Evolutionary conservation across 2,888 invertebrate species (phyloP).

Genomic region (Caradrina kadenii): DNA sequence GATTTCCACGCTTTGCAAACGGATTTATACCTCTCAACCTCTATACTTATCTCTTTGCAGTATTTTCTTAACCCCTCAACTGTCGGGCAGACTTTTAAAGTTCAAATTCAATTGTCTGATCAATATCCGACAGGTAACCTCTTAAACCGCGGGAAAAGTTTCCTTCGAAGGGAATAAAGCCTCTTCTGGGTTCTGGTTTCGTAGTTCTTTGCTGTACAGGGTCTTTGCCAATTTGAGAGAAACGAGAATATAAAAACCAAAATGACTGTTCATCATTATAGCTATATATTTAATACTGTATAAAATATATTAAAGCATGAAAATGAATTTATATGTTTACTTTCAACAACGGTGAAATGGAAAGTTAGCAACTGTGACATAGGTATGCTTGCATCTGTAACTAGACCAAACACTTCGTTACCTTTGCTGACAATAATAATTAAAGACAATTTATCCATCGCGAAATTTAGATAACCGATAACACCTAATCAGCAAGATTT

Average conservation of each 20-base stretch:
- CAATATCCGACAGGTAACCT: too few species aligned
- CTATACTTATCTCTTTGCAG: conserved; percentile 16
- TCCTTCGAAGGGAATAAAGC: neutral
- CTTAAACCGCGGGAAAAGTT: neutral
- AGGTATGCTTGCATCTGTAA: neutral
- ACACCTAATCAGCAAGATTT: neutral
- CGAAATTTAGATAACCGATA: neutral
- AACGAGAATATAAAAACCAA: neutral
- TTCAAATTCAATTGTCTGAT: too few species aligned
- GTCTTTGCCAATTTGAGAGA: neutral
- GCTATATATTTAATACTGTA: too few species aligned
- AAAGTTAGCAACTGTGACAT: neutral
- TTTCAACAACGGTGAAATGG: neutral
- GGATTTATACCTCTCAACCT: conserved; percentile 23
- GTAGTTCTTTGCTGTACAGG: neutral
- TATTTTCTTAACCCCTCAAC: conserved; percentile 15
- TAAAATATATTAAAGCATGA: too few species aligned
- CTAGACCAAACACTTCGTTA: neutral
- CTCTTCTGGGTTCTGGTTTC: neutral
- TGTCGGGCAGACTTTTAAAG: too few species aligned
- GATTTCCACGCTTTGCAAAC: conserved; percentile 37
- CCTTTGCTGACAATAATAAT: neutral
- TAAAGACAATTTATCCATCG: neutral
- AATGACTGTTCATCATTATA: neutral
- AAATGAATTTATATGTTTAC: too few species aligned